Conservation (phyloP, 2,113 vertebrate species). For the Microtus richardsoni region DNA sequence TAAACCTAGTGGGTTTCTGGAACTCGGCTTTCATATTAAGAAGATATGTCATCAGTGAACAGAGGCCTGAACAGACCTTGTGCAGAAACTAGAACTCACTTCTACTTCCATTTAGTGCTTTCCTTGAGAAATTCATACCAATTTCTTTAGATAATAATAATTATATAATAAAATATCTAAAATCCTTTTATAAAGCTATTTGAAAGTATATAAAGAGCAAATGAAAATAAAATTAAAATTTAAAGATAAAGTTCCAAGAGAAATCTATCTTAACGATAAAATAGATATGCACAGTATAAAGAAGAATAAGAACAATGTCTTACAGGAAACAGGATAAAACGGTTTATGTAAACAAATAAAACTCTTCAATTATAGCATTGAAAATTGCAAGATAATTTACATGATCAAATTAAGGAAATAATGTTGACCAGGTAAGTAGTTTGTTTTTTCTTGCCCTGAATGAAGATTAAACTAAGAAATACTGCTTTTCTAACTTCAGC, state of each 20-base stretch:
- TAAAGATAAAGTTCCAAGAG: constrained; percentile 28
- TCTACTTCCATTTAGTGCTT: background rate
- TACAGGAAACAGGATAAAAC: background rate
- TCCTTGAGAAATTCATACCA: background rate
- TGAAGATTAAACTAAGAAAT: constrained; percentile 55
- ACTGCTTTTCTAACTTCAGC: constrained; percentile 52
- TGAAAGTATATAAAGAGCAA: background rate
- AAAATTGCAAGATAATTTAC: constrained; percentile 11
- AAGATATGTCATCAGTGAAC: background rate
- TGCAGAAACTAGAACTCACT: background rate
- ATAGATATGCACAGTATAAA: background rate
- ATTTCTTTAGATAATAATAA: constrained; percentile 10
- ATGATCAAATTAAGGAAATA: constrained; percentile 30
- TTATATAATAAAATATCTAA: background rate
- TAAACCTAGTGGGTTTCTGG: background rate
- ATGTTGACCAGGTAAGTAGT: background rate
- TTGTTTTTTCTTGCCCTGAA: constrained; percentile 34
- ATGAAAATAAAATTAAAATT: background rate
- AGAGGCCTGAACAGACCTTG: background rate
- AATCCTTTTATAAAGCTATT: background rate
- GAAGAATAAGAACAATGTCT: background rate
- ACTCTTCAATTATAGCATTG: background rate
- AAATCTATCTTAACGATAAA: constrained; percentile 28
- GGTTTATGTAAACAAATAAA: constrained; percentile 19
- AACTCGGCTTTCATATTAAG: background rate